phyloP scores from a whole-genome alignment of 2,113 vertebrate genomes.

The Paradisaea rubra region DNA sequence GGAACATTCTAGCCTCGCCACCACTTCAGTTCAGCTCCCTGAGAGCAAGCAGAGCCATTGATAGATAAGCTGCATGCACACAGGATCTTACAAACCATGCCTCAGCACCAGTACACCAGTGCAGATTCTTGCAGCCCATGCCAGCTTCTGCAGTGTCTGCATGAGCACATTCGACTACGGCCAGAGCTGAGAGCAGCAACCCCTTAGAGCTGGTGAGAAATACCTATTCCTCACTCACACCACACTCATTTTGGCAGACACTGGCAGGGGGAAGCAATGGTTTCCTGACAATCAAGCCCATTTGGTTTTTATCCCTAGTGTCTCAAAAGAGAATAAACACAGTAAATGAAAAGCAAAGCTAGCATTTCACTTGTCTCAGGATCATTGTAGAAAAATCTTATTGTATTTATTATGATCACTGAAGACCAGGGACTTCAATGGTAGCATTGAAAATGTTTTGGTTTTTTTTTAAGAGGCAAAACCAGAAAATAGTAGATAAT shows the following conservation, averaged over 20 bases:
- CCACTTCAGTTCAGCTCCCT: neutral
- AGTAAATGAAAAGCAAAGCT: neutral
- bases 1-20: neutral
- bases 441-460: neutral
- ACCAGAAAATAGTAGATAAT: neutral
- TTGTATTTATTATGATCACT: neutral
- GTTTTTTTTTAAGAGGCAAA: neutral
- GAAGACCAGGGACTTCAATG: neutral
- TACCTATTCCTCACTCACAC: neutral
- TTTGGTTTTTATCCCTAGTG: neutral
- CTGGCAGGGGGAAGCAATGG: neutral
- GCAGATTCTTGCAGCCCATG: fast-evolving
- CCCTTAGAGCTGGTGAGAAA: neutral
- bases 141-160: neutral
- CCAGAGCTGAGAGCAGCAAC: neutral
- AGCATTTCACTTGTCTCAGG: neutral
- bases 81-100: neutral
- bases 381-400: neutral
- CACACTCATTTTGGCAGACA: neutral
- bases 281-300: neutral
- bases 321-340: neutral
- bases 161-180: neutral
- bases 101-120: neutral
- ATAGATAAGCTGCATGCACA: neutral
- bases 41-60: neutral